Evolutionary conservation across 2,797 vertebrate genomes (phyloP), one percentile per base, ranked within the genome.

Genomic region (Etheostoma nigrum): DNA sequence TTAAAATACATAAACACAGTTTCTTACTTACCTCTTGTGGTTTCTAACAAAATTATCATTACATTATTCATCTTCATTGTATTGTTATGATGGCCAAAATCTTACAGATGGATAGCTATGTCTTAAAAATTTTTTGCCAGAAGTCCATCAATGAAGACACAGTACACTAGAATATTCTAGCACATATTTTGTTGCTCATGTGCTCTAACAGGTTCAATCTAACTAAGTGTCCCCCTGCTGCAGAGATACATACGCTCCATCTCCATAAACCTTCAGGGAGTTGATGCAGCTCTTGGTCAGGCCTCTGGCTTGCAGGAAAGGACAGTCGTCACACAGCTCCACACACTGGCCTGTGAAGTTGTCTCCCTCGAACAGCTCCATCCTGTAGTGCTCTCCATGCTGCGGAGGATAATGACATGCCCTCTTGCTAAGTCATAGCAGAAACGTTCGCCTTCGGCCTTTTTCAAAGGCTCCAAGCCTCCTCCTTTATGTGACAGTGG

Each of bases 331-430:
- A 0, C 92, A 91, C 72, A 97, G 88, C 92, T 97, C 95, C 93
- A 97, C 91, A 64, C 95, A 93, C 91, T 95, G 94, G 67, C 96
- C 96, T 0, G 81, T 85, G 64, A 97, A 97, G 72, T 95, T 94
- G 85, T 92, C 94, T 21, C 90, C 96, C 65, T 97, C 95, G 0
- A 96, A 97, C 89, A 97, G 90, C 91, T 97, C 93, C 4, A 97
- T 91, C 76, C 95, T 93, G 90, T 96, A 97, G 76, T 96, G 93
- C 79, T 97, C 96, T 4, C 96, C 95, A 0, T 96, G 96, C 96
- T 97, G 75, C 5, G 76, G 79, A 79, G 67, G 83, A 81, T 67
- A 92, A 88, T 19, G 61, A 79, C 78, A 89, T 23, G 64, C 23
- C 5, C 30, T 49, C 62, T 62, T 5, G 0, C 51, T 88, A 78